A percentile compares a stretch with the other conserved stretches of the same genome.
These are phyloP conservation scores for Torymus texanus DNA, from an alignment of 2,888 invertebrate species.

Conservation along the genomic window DNA sequence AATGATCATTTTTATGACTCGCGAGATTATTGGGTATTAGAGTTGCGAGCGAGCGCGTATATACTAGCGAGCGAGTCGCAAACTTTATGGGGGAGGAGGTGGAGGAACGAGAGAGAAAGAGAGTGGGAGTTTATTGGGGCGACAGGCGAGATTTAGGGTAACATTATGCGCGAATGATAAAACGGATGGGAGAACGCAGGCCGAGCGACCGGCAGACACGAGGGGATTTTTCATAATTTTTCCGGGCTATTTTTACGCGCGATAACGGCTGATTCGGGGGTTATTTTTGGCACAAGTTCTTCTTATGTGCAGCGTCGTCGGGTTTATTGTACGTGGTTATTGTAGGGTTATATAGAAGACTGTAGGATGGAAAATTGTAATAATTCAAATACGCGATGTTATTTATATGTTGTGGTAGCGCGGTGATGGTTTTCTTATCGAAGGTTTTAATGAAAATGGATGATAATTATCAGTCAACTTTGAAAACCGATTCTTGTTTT, in stretches of 20 bases:
- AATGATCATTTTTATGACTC: constrained; percentile 34
- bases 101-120: neutral
- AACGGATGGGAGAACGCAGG: no score
- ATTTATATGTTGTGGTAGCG: no score
- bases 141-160: constrained; percentile 36
- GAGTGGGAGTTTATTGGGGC: constrained; percentile 31
- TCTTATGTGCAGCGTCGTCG: no score
- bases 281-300: no score
- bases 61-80: neutral
- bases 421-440: no score
- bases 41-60: neutral
- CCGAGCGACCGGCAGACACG: neutral
- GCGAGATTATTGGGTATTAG: constrained; percentile 33
- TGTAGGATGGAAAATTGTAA: no score
- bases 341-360: no score
- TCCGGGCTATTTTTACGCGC: neutral
- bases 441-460: no score
- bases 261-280: neutral
- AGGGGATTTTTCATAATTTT: constrained; percentile 7
- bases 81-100: neutral
- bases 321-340: no score
- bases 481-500: no score
- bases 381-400: no score
- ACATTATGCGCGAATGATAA: constrained; percentile 8
- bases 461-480: no score